Conservation (phyloP, 2,797 vertebrate genomes). For the Rhinoraja longicauda region DNA sequence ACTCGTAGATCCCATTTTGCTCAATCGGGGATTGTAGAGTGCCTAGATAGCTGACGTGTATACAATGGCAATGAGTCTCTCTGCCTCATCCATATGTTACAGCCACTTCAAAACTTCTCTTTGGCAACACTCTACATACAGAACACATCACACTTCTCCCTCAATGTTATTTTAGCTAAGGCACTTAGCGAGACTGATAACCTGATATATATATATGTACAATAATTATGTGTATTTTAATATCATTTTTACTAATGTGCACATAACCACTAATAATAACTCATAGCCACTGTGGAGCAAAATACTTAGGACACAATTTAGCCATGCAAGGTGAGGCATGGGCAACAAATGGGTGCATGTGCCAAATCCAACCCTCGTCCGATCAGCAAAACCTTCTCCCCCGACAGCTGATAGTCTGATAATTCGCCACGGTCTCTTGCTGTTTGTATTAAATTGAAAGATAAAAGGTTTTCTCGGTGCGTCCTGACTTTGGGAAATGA, state of each 20-base stretch:
- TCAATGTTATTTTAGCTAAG: not conserved
- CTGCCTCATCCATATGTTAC: not conserved
- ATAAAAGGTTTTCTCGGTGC: not conserved
- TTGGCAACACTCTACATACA: not conserved
- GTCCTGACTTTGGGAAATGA: not conserved
- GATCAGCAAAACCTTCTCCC: not conserved
- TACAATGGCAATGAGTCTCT: not conserved
- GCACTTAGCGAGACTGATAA: not conserved
- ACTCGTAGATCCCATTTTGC: not conserved
- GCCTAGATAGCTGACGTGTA: too few species aligned
- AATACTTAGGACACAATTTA: slow-evolving; percentile 26
- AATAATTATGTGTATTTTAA: slow-evolving; percentile 1
- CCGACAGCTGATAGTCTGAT: not conserved
- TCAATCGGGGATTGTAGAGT: too few species aligned
- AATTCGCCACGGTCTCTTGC: not conserved
- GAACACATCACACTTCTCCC: not conserved
- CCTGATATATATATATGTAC: not conserved
- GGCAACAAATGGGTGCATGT: not conserved
- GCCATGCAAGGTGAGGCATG: slow-evolving; percentile 36
- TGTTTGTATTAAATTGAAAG: not conserved
- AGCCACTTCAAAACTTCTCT: not conserved
- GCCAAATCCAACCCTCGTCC: not conserved
- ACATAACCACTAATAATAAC: slow-evolving; percentile 23
- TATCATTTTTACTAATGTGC: slow-evolving; percentile 22
- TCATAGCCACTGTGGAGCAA: slow-evolving; percentile 14